Base-by-base conservation (phyloP, 1,140 invertebrate species). In the Atta colombica region DNA sequence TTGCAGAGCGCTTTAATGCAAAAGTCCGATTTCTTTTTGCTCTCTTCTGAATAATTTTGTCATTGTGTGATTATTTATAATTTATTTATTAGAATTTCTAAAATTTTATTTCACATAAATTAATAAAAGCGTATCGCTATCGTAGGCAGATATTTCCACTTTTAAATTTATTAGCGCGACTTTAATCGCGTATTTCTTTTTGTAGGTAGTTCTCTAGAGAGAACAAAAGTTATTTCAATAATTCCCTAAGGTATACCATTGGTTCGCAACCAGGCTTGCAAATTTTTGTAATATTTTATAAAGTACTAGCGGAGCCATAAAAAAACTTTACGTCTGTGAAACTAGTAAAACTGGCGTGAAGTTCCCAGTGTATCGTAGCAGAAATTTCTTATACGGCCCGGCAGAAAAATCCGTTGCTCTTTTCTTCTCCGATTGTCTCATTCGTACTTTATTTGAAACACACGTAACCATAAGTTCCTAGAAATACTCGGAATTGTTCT, bases 371-470 rank as follows among this genome's bases (percentile, higher is more conserved):
- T 71, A 81, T 66, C 45, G 60, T 25, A 18, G 35, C 78, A 65
- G 72, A 60, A 84, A 84, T 90, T 90, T 86, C 84, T 87, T 87
- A 60, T 39, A 77, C 3, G 12, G 66, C 25, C 69, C 69, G 8
- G 63, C 72, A n/a, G 58, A 82, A 71, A 87, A 88, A 86, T 89
- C 71, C 72, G 39, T 35, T 39, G 39, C 65, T 55, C 75, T 82
- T 77, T 77, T 60, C 51, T 77, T 58, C 21, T 49, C 28, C 53
- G 60, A 25, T 85, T 77, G 82, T 85, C 74, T 88, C 31, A 53
- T 12, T 75, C 28, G 49, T 88, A 89, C 53, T 88, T 86, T 89
- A 86, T 88, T 75, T 88, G 87, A 66, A 85, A 86, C 68, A 71
- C 77, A 88, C 74, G 45, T 68, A 68, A 21, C 58, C 72, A 77